Evolutionary conservation across 2,888 invertebrate species (phyloP), one percentile per base, ranked within the genome.

Genomic region (Archips crataeganus): DNA sequence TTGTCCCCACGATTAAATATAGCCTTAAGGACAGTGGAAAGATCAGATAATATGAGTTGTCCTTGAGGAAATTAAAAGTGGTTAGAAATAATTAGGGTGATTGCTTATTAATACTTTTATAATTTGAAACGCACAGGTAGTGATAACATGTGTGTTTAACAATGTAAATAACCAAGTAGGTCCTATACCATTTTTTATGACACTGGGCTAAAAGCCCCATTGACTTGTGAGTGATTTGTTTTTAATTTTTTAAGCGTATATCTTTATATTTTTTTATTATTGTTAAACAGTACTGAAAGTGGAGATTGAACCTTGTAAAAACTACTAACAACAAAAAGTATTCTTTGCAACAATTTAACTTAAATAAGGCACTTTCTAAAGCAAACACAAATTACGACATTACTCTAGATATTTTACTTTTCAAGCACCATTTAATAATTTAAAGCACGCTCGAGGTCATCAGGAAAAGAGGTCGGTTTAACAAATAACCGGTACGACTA

Each of bases 381-480:
- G 54, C 36, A 66, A 66, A 32, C 23, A 67, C 42, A 67, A 65
- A 65, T 65, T 39, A 36, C 51, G 15, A 49, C 63, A 47, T 65
- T 54, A 60, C 60, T 60, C 45, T 47, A 57, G 57, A 32, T 57
- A 15, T 49, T 61, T 51, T 34, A 51, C 61, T 61, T 60, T 57
- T 36, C 61, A 61, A 60, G 61, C 51, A 15, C 34, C 57, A 39
- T 61, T 69, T 69, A 61, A 69, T 69, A 61, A 69, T 61, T 61
- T 66, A 60, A 51, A 60, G 15, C 47, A 49, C 60, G 64, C 71
- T 65, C 61, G 51, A 57, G 57, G 57, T 57, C 32, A 57, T 57
- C 57, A 32, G 57, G 32, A 60, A 63, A 57, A 36, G 23, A 65
- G 64, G 71, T 65, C 65, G 57, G 13, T 54, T 5, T 60, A 65